phyloP scores from a whole-genome alignment of 2,797 vertebrate species.

The Coranthus polyacanthus region DNA sequence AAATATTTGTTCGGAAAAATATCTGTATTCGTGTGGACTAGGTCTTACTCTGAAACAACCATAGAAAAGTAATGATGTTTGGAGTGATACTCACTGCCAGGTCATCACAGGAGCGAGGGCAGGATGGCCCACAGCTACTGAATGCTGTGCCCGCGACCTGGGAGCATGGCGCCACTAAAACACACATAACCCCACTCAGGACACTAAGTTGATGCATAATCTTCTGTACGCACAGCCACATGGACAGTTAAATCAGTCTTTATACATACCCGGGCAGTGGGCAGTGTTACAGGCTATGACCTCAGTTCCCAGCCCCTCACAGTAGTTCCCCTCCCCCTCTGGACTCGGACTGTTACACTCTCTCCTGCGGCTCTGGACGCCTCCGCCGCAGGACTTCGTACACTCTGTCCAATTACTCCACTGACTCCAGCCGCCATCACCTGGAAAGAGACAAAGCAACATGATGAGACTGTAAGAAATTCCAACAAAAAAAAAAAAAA shows the following conservation, averaged over 20 bases:
- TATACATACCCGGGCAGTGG: slow-evolving; percentile 86
- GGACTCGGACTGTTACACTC: slow-evolving; percentile 86
- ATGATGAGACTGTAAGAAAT: background rate
- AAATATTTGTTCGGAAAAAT: no score
- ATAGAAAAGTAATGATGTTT: no score
- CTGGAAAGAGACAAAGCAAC: slow-evolving; percentile 75
- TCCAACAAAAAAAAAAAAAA: no score
- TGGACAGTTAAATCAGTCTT: background rate
- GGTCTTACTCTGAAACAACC: no score
- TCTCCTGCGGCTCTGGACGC: slow-evolving; percentile 84
- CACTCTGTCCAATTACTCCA: slow-evolving; percentile 90
- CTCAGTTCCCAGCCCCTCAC: slow-evolving; percentile 87
- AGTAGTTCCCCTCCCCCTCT: slow-evolving; percentile 87
- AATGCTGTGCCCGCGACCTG: slow-evolving; percentile 83
- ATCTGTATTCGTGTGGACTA: no score
- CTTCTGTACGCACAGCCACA: background rate
- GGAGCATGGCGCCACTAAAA: slow-evolving; percentile 84
- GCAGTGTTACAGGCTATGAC: slow-evolving; percentile 80
- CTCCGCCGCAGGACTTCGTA: slow-evolving; percentile 89
- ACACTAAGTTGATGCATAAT: background rate
- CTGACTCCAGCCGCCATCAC: slow-evolving; percentile 85
- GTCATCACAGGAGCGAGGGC: slow-evolving; percentile 91
- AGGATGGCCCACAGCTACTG: slow-evolving; percentile 90
- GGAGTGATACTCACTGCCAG: slow-evolving; percentile 82
- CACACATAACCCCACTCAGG: slow-evolving; percentile 17